Evolutionary conservation across 2,113 vertebrate genomes (phyloP).

Genomic region (Corydoras maculifer): DNA sequence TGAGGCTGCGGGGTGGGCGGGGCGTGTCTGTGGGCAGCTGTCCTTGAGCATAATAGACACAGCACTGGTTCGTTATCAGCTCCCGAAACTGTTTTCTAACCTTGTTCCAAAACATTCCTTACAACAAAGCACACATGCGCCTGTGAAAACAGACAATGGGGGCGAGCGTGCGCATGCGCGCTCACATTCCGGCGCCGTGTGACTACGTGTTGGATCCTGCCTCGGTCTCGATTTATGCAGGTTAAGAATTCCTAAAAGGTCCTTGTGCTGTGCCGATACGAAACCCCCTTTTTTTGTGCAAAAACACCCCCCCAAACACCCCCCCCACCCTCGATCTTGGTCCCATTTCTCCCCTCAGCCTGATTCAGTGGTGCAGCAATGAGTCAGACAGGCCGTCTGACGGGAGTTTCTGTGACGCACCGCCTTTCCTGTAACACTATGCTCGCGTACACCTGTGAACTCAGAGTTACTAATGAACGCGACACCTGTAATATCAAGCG

Average conservation of each 20-base stretch:
- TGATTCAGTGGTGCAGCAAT: conserved; percentile 18
- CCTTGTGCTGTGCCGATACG: conserved; percentile 43
- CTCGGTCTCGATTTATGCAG: conserved; percentile 40
- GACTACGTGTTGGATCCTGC: conserved; percentile 63
- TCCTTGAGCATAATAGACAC: conserved; percentile 50
- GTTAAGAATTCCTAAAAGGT: conserved; percentile 48
- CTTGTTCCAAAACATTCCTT: conserved; percentile 30
- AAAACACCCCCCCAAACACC: conserved; percentile 2
- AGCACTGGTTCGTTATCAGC: conserved; percentile 36
- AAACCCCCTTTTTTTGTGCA: conserved; percentile 29
- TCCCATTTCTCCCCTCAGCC: neutral
- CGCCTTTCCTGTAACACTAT: conserved; percentile 14
- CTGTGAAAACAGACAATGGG: conserved; percentile 21
- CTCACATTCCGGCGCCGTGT: conserved; percentile 57
- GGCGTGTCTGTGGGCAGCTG: conserved; percentile 12
- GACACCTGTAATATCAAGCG: conserved; percentile 5
- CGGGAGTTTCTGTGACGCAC: conserved; percentile 16
- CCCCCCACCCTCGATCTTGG: neutral
- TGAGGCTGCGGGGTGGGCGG: conserved; percentile 19
- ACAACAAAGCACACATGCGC: conserved; percentile 36
- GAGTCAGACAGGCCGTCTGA: conserved; percentile 11
- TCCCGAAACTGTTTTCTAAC: conserved; percentile 29
- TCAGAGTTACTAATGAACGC: conserved; percentile 2
- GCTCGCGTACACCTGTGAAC: conserved; percentile 19
- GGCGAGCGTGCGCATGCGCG: conserved; percentile 9